A percentile compares a stretch with the other conserved stretches of the same genome.
phyloP scores from a whole-genome alignment of 2,888 invertebrate genomes.

The Automeris io region DNA sequence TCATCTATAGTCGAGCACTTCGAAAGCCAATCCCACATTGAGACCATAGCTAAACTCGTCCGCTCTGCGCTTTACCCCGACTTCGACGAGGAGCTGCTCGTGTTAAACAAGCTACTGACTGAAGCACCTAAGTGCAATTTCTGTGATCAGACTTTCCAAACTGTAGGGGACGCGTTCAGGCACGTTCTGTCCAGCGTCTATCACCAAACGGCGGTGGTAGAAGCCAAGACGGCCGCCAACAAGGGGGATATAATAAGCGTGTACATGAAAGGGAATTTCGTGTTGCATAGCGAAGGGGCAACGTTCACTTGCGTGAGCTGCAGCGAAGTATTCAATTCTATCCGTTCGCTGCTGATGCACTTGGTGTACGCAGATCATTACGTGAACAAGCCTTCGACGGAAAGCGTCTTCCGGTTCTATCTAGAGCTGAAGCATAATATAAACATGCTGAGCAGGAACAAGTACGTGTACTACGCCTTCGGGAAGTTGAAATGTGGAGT shows the following conservation, averaged over 20 bases:
- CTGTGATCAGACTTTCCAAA: constrained; percentile 42
- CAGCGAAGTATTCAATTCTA: constrained; percentile 51
- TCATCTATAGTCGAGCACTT: constrained; percentile 62
- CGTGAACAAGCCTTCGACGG: constrained; percentile 39
- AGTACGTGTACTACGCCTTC: constrained; percentile 59
- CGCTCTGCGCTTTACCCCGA: constrained; percentile 46
- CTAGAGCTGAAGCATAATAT: constrained; percentile 66
- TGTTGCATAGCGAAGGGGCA: constrained; percentile 55
- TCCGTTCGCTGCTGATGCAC: constrained; percentile 52
- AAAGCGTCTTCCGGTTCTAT: constrained; percentile 64
- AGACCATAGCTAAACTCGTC: constrained; percentile 49
- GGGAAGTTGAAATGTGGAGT: constrained; percentile 62
- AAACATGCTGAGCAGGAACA: constrained; percentile 58
- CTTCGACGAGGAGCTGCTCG: constrained; percentile 34
- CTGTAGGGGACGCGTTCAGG: constrained; percentile 36
- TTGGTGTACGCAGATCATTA: constrained; percentile 62
- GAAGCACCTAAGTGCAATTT: constrained; percentile 40
- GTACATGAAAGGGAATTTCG: constrained; percentile 59
- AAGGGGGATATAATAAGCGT: constrained; percentile 63
- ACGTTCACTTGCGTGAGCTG: constrained; percentile 50
- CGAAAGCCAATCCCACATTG: constrained; percentile 52
- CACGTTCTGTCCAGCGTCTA: constrained; percentile 48
- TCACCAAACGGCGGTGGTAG: constrained; percentile 46
- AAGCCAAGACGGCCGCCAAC: constrained; percentile 34
- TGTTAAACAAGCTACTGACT: constrained; percentile 34